A percentile compares a stretch with the other conserved stretches of the same genome.
Evolutionary conservation across 2,113 vertebrate species (phyloP).

Genomic region (Maccullochella peelii): DNA sequence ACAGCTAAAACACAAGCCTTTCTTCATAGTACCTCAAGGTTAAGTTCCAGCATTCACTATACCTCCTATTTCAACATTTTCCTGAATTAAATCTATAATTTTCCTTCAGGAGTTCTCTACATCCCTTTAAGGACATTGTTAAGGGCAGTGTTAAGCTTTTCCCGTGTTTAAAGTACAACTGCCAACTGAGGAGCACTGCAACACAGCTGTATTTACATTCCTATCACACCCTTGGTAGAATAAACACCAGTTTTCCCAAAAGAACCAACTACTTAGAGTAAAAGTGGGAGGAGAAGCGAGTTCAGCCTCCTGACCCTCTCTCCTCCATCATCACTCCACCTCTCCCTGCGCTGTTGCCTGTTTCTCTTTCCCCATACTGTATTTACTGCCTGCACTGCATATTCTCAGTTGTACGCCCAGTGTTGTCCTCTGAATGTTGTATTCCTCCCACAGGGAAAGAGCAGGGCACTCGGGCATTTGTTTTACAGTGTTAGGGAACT

Average conservation of each 20-base stretch:
- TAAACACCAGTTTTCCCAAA: slow-evolving; percentile 66
- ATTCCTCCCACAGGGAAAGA: slow-evolving; percentile 47
- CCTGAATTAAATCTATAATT: slow-evolving; percentile 32
- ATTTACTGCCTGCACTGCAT: slow-evolving; percentile 62
- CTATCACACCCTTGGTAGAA: slow-evolving; percentile 52
- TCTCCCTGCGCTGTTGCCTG: slow-evolving; percentile 14
- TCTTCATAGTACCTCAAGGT: background rate
- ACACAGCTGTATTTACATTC: slow-evolving; percentile 71
- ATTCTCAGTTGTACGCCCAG: slow-evolving; percentile 33
- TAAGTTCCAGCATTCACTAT: background rate
- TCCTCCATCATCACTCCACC: slow-evolving; percentile 26
- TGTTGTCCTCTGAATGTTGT: slow-evolving; percentile 48
- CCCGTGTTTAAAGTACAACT: slow-evolving; percentile 10
- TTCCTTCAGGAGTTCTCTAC: slow-evolving; percentile 8
- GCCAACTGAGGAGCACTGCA: slow-evolving; percentile 26
- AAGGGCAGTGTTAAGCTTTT: background rate
- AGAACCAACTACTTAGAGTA: slow-evolving; percentile 53
- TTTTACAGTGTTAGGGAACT: slow-evolving; percentile 31
- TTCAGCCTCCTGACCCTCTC: slow-evolving; percentile 44
- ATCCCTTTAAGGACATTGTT: slow-evolving; percentile 4
- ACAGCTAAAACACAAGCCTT: background rate
- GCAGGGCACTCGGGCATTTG: slow-evolving; percentile 35
- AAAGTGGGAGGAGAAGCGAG: slow-evolving; percentile 49
- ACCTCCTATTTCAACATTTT: background rate
- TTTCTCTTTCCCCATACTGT: background rate